phyloP scores from a whole-genome alignment of 1,140 invertebrate species.

The Samia ricini region DNA sequence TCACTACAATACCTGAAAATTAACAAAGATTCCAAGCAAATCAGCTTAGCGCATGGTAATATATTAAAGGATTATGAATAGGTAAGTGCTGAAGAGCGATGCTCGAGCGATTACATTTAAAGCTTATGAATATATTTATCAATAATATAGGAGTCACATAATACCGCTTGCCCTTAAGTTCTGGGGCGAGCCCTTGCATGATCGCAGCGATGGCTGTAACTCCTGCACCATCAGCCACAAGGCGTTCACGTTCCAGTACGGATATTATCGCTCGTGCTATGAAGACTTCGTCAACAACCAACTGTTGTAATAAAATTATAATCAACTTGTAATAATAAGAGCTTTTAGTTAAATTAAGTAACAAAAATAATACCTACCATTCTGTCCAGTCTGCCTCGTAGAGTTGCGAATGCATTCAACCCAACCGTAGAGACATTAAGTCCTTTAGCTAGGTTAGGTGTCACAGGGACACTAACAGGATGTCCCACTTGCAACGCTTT shows the following conservation, averaged over 20 bases:
- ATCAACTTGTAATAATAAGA: too few species aligned
- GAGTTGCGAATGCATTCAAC: slow-evolving; percentile 54
- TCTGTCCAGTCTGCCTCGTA: slow-evolving; percentile 60
- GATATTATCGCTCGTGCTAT: slow-evolving; percentile 56
- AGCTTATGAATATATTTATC: background rate
- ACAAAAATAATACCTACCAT: slow-evolving; percentile 52
- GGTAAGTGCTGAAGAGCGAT: too few species aligned
- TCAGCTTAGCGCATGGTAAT: too few species aligned
- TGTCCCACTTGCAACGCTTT: slow-evolving; percentile 55
- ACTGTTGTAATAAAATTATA: slow-evolving; percentile 26
- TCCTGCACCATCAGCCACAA: slow-evolving; percentile 64
- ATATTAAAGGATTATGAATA: too few species aligned
- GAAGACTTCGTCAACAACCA: slow-evolving; percentile 58
- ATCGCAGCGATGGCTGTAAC: slow-evolving; percentile 60
- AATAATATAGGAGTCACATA: background rate
- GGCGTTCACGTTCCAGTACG: slow-evolving; percentile 55
- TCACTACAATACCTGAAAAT: too few species aligned
- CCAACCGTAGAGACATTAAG: slow-evolving; percentile 47
- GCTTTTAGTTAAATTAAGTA: too few species aligned
- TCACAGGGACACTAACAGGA: slow-evolving; percentile 41
- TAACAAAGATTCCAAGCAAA: too few species aligned
- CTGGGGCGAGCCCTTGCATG: slow-evolving; percentile 63
- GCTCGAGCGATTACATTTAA: too few species aligned
- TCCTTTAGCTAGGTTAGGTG: slow-evolving; percentile 53
- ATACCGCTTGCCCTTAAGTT: slow-evolving; percentile 61